phyloP scores from a whole-genome alignment of 2,113 vertebrate genomes.

The Paedocypris sp. region DNA sequence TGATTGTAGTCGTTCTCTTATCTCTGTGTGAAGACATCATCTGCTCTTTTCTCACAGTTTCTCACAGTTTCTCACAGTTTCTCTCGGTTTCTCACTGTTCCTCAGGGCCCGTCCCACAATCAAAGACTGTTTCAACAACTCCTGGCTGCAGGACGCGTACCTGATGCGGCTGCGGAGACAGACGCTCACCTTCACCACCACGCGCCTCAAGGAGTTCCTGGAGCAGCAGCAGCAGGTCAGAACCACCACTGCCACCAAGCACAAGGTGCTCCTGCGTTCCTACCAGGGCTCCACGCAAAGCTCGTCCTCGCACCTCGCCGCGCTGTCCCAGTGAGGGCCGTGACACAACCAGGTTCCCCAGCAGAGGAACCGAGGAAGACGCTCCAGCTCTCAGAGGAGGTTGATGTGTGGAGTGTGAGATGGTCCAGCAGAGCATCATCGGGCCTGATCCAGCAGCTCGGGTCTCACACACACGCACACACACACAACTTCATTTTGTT shows the following conservation, averaged over 20 bases:
- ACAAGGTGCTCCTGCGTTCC: constrained; percentile 95
- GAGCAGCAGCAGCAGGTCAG: constrained; percentile 78
- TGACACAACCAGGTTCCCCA: constrained; percentile 6
- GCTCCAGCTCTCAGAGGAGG: background rate
- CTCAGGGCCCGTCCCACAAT: constrained; percentile 85
- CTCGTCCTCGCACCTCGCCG: constrained; percentile 65
- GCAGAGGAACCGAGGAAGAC: constrained; percentile 18
- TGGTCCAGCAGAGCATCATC: constrained; percentile 3
- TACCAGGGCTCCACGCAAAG: constrained; percentile 67
- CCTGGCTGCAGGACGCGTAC: constrained; percentile 95
- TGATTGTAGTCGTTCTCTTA: too few species aligned
- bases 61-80: too few species aligned
- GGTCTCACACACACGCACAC: constrained; percentile 1
- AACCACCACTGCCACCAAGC: constrained; percentile 71
- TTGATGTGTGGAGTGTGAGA: background rate
- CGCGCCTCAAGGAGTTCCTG: constrained; percentile 88
- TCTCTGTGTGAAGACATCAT: too few species aligned
- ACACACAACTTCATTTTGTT: constrained; percentile 12
- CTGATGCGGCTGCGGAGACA: constrained; percentile 93
- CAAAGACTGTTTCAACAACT: constrained; percentile 86
- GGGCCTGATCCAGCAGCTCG: background rate
- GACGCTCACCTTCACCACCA: constrained; percentile 94
- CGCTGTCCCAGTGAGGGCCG: constrained; percentile 58
- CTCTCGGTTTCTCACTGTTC: background rate
- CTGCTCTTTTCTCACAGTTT: too few species aligned